Evolutionary conservation across 2,113 vertebrate genomes (phyloP), one percentile per base, ranked within the genome.

Genomic region (Hippocampus abdominalis): DNA sequence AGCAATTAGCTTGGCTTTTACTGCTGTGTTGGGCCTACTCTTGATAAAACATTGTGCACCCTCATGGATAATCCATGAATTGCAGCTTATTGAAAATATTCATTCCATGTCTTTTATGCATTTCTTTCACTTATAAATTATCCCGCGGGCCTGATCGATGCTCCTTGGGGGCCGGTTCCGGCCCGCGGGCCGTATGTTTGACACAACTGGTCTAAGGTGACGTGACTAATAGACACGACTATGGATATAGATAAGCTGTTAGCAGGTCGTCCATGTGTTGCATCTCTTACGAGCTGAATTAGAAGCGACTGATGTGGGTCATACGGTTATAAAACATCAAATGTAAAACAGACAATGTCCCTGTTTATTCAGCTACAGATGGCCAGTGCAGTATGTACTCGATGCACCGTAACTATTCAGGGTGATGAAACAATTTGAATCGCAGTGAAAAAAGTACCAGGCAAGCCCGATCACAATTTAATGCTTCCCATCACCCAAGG

Each of bases 261-360:
- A 1, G n/a, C 65, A 64, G 27, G 13, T 60, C 57, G 16, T 18
- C 57, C 56, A 56, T 56, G 23, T 56, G 54, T 56, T 25, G 54
- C 54, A 59, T 29, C 15, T 59, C 16, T 59, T 59, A 59, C 56
- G 7, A 15, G 27, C 13, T 29, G 27, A 60, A 60, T 60, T 60
- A 16, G 15, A 60, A 60, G 57, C 7, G 27, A 29, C 27, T 60
- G 27, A 60, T 32, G 57, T 18, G 73, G 75, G 73, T 86, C 87
- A 79, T 83, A 73, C 72, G 77, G 71, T 62, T 84, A 80, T 81
- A 83, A 81, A 70, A 74, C 69, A 9, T 18, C 15, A 42, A 75
- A 59, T 15, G 32, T 68, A 61, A 51, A 56, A 62, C 66, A 32
- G 62, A 88, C 82, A 83, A 80, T 76, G 82, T 80, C 75, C 27